phyloP scores from a whole-genome alignment of 2,113 vertebrate species.

The Morone chrysops region DNA sequence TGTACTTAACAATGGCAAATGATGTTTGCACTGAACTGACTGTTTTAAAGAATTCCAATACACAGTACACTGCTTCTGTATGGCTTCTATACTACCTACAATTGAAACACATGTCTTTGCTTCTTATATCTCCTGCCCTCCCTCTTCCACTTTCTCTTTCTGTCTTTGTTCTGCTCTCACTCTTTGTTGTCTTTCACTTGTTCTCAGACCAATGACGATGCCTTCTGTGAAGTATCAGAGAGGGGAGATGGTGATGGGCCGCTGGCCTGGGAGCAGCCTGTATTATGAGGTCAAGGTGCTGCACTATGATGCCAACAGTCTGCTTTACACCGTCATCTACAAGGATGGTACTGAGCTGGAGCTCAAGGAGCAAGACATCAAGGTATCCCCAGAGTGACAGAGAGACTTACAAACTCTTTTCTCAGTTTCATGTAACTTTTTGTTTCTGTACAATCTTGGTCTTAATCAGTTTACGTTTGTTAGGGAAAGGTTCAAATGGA shows the following conservation, averaged over 20 bases:
- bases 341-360: slow-evolving; percentile 96
- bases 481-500: neutral
- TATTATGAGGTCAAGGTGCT: slow-evolving; percentile 94
- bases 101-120: neutral
- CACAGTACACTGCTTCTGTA: too few species aligned
- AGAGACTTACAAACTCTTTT: neutral
- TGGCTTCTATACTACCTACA: neutral
- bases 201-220: slow-evolving; percentile 83
- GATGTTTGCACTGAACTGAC: neutral
- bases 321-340: slow-evolving; percentile 95
- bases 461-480: neutral
- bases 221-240: slow-evolving; percentile 86
- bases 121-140: neutral
- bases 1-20: neutral
- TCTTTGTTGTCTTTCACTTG: neutral
- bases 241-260: slow-evolving; percentile 94
- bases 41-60: neutral
- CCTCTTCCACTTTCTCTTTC: slow-evolving; percentile 4
- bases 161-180: neutral
- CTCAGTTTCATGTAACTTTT: neutral
- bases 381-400: slow-evolving; percentile 79
- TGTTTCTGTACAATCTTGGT: too few species aligned
- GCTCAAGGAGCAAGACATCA: slow-evolving; percentile 91
- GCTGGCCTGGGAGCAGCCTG: slow-evolving; percentile 95
- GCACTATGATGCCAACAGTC: slow-evolving; percentile 81